Percentiles rank a stretch among this genome's conserved stretches.
phyloP scores from a whole-genome alignment of 92 coral and sea anemone species.

The Meandrina meandrites region DNA sequence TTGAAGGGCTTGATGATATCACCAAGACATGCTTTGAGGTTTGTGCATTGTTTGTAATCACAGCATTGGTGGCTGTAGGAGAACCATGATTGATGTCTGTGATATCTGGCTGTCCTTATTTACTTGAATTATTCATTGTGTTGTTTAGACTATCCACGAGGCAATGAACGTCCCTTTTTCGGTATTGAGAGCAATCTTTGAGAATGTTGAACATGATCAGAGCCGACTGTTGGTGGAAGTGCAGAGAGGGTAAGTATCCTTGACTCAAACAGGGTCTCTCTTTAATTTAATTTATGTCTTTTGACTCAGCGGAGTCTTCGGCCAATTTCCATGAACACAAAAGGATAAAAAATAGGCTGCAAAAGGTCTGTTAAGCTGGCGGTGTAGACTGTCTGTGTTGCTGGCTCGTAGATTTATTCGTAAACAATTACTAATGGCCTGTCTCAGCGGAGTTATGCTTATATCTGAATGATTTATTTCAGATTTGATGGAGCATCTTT shows the following conservation, averaged over 20 bases:
- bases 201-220: conserved; percentile 84
- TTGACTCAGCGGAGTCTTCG: too few species aligned
- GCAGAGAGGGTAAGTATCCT: conserved; percentile 76
- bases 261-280: neutral
- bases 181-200: conserved; percentile 80
- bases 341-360: too few species aligned
- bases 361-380: too few species aligned
- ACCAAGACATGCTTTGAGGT: conserved; percentile 85
- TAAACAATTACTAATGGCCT: too few species aligned
- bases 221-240: conserved; percentile 84
- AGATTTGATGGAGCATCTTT: conserved; percentile 81
- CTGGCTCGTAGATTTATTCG: neutral
- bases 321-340: too few species aligned
- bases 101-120: neutral
- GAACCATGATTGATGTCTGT: neutral
- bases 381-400: too few species aligned
- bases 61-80: neutral
- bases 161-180: conserved; percentile 79
- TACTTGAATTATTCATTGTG: neutral
- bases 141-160: conserved; percentile 78
- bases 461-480: neutral
- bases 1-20: conserved; percentile 81
- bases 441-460: too few species aligned
- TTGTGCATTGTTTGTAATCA: neutral
- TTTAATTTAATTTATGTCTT: too few species aligned